Conservation (phyloP, 2,888 invertebrate genomes). For the Agrotis exclamationis region DNA sequence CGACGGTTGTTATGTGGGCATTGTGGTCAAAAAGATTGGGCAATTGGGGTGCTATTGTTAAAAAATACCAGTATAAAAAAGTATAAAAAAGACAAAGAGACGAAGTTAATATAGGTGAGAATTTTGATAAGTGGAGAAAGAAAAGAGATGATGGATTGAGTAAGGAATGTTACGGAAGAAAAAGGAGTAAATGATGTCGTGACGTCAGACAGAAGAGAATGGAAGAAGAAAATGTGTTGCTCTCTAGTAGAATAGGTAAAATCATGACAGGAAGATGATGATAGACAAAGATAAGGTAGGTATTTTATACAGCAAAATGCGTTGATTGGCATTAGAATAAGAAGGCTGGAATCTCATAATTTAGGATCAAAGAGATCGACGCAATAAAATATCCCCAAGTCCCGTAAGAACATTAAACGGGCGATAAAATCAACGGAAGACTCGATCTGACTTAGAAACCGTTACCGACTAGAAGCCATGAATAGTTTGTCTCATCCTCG, state of each 20-base stretch:
- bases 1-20: constrained; percentile 22
- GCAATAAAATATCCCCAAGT: constrained; percentile 30
- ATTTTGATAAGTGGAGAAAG: no score
- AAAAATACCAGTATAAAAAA: not conserved
- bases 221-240: no score
- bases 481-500: constrained; percentile 50
- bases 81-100: no score
- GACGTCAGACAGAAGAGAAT: no score
- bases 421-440: constrained; percentile 44
- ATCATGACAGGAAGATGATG: no score
- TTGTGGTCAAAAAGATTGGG: constrained; percentile 2
- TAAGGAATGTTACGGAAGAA: no score
- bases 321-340: not conserved
- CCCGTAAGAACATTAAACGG: constrained; percentile 47
- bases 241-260: no score
- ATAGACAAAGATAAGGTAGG: no score
- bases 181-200: no score
- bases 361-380: constrained; percentile 9
- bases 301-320: no score
- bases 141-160: no score
- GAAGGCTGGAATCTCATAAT: not conserved
- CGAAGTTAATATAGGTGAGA: no score
- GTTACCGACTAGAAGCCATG: constrained; percentile 54
- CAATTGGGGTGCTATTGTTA: not conserved
- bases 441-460: constrained; percentile 51